These are phyloP conservation scores for Misgurnus anguillicaudatus DNA, from an alignment of 2,113 vertebrate genomes.

Conservation along the genomic window DNA sequence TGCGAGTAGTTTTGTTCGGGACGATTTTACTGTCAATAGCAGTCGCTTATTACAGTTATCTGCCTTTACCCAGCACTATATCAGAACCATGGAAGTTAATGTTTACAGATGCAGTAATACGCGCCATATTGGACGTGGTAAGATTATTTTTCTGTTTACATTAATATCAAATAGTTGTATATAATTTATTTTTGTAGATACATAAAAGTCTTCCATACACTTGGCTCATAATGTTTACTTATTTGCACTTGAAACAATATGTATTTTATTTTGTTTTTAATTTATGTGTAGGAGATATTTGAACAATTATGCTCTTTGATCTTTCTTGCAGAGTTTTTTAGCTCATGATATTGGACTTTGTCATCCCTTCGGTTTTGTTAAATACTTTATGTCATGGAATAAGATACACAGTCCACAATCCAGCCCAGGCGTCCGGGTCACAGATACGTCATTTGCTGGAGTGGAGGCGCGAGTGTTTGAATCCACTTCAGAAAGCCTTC, in stretches of 20 bases:
- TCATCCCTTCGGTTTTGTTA: conserved; percentile 81
- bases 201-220: background rate
- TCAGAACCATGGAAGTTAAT: conserved; percentile 91
- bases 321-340: conserved; percentile 77
- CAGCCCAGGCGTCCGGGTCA: conserved; percentile 74
- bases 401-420: conserved; percentile 78
- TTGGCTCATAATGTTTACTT: too few species aligned
- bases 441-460: conserved; percentile 80
- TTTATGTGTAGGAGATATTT: background rate
- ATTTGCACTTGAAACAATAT: too few species aligned
- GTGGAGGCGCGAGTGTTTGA: conserved; percentile 86
- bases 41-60: conserved; percentile 85
- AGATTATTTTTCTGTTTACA: conserved; percentile 52
- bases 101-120: conserved; percentile 87
- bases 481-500: conserved; percentile 60
- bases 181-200: background rate
- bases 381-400: conserved; percentile 75
- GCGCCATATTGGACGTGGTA: conserved; percentile 82
- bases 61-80: conserved; percentile 83
- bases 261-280: too few species aligned
- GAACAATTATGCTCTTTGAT: background rate
- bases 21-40: conserved; percentile 70
- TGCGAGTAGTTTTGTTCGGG: conserved; percentile 63
- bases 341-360: conserved; percentile 82
- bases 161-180: background rate